Evolutionary conservation across 53 echinoderm and acorn worm species (phyloP), one percentile per base, ranked within the genome.

Genomic region (Zoroaster sp.): DNA sequence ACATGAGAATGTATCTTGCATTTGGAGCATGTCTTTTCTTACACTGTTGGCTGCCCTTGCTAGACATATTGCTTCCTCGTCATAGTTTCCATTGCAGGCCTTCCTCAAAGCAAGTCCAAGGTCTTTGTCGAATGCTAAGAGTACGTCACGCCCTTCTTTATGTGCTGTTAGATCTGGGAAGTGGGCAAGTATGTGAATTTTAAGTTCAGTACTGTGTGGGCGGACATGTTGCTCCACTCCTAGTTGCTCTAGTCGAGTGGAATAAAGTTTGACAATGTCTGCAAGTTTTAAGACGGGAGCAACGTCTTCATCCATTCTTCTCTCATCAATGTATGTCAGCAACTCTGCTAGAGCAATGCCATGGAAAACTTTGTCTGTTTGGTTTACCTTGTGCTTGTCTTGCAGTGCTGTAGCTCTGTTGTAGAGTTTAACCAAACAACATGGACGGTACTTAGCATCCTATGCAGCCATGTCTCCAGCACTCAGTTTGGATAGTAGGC

Each of bases 401-500:
- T 23, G 68, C 30, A 17, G 9, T 49, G 74, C 73, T 46, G 46
- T 46, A 46, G 88, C 52, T 74, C 38, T 87, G 75, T 53, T 87
- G 52, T 87, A 87, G n/a, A 87, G 75, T 87, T 74, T 30, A 17
- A 41, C 66, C 40, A 90, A 83, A 40, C 90, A 90, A 21, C 68
- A 42, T 17, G 20, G 51, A 45, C 83, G 90, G 20, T 90, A 90
- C 75, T 59, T 83, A 20, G 90, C 83, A 31, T 73, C 90, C 63
- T 67, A 59, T 71, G 90, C 81, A 17, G 72, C 53, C 90, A 89
- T 69, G 40, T 89, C 90, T 39, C 90, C 90, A 68, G 90, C 71
- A 81, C 71, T 71, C 5, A 81, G 66, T 53, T 78, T 89, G 28
- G 82, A 72, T 15, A 90, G 35, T 9, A 90, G 68, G 28, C n/a